Evolutionary conservation across 2,797 vertebrate genomes (phyloP), one percentile per base, ranked within the genome.

Genomic region (Peromyscus attwateri): DNA sequence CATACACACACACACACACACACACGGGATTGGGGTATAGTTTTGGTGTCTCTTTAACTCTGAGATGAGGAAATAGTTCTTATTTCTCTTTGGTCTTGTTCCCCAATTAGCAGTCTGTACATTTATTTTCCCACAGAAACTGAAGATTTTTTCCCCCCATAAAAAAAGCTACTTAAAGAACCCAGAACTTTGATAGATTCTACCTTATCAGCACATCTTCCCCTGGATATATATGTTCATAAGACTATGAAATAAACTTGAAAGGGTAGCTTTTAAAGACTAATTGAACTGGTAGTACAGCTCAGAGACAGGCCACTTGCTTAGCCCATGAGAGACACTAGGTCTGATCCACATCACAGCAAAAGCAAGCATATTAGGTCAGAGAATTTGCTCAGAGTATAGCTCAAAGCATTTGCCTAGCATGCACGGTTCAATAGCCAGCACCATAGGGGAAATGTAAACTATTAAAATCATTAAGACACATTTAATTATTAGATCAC

Each of bases 71-170:
- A 85, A 3, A 81, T 1, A 79, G 19, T 40, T 91, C 49, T 57
- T 93, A 90, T 82, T 95, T 96, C 79, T 93, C 85, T 95, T 60
- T 1, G 92, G 75, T 40, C 43, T 71, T 89, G 66, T 87, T 43
- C 87, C 66, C 52, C 40, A 95, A 91, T 57, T 46, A 64, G 52
- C 17, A 95, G 29, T 43, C 14, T 70, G 7, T 31, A 8, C 19
- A 79, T 57, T 94, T 71, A 84, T 64, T 80, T 91, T 88, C 49
- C 49, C 68, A 62, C 4, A 93, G 49, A 92, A 70, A 12, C 40
- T 85, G 43, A 85, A 60, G 34, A 57, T 34, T 89, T 60, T 82
- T 11, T 2, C 49, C 1, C 91, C 62, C 19, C 49, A 31, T 43
- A 46, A 23, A 14, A 89, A 85, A 6, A 37, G 37, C 13, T 37